Base-by-base conservation (phyloP, 1,140 invertebrate genomes). In the Himalopsyche phryganea region DNA sequence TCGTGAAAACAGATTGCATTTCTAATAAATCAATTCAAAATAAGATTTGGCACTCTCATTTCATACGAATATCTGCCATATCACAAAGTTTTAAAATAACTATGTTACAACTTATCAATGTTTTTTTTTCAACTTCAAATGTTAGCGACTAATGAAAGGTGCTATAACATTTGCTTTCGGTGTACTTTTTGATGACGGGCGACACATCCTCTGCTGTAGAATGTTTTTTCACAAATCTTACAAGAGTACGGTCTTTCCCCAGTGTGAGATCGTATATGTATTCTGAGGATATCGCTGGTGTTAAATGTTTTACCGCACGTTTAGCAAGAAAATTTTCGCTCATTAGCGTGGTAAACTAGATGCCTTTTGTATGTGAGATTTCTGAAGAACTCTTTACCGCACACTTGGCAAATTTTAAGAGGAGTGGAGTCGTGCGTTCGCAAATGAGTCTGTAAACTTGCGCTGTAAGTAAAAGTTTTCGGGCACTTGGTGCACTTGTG, bases 221-320 rank as follows among this genome's bases (percentile, higher is more conserved):
- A 78, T 0, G 71, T 69, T 63, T 81, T 81, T 0, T 72, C 71
- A 60, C 83, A 85, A 13, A 81, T 71, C 1, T 73, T 65, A 65
- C 84, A 85, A 13, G 71, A 67, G 65, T 82, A 86, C 0, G 85
- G 85, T 20, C 85, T 66, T 60, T 84, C 81, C 20, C 85, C 84
- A 0, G 83, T 89, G 67, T 92, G 90, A 15, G 83, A 86, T 33
- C 88, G 77, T 65, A 86, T 82, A 65, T 93, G 91, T 1, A 87
- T 78, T 55, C 84, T 85, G 17, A 93, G 60, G n/a, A 79, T 74
- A 18, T 78, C 75, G 32, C 72, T 58, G 1, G 74, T 71, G 45
- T 79, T 78, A 48, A 81, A 82, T 36, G 74, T 55, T 57, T 80
- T 81, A 20, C 75, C 75, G 58, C 81, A 83, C 4, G 78, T 77